Conservation (phyloP, 2,888 invertebrate genomes). For the Lissonota sp. region DNA sequence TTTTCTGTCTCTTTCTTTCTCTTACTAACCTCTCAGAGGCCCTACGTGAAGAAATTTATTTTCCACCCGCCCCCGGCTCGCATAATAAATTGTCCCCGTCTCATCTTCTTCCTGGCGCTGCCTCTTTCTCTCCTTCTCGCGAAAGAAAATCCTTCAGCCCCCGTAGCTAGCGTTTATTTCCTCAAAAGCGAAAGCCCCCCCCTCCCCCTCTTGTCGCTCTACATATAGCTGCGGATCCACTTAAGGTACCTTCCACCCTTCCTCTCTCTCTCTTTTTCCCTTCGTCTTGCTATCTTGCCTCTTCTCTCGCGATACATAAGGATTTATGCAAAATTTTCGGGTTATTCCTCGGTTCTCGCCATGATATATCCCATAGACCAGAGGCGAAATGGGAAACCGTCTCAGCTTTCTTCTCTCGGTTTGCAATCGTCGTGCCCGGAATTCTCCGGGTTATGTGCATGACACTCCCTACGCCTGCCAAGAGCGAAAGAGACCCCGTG, state of each 20-base stretch:
- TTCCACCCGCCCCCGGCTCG: constrained; percentile 59
- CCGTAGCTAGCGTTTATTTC: constrained; percentile 55
- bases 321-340: constrained; percentile 68
- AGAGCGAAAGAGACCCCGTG: constrained; percentile 9
- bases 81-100: constrained; percentile 63
- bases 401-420: constrained; percentile 30
- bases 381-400: constrained; percentile 16
- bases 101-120: constrained; percentile 1
- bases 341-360: constrained; percentile 27
- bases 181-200: constrained; percentile 42
- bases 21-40: constrained; percentile 20
- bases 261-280: constrained; percentile 30
- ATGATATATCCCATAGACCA: constrained; percentile 38
- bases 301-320: constrained; percentile 66
- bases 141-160: constrained; percentile 35
- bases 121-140: constrained; percentile 14
- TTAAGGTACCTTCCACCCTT: constrained; percentile 44
- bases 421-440: constrained; percentile 43
- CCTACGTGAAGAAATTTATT: constrained; percentile 60
- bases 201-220: no score
- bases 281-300: constrained; percentile 19
- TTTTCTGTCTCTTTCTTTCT: constrained; percentile 32
- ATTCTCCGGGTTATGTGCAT: constrained; percentile 45
- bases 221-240: constrained; percentile 30
- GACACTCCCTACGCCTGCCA: constrained; percentile 18